phyloP scores from a whole-genome alignment of 2,113 vertebrate genomes.

The Pseudorhombus dupliciocellatus region DNA sequence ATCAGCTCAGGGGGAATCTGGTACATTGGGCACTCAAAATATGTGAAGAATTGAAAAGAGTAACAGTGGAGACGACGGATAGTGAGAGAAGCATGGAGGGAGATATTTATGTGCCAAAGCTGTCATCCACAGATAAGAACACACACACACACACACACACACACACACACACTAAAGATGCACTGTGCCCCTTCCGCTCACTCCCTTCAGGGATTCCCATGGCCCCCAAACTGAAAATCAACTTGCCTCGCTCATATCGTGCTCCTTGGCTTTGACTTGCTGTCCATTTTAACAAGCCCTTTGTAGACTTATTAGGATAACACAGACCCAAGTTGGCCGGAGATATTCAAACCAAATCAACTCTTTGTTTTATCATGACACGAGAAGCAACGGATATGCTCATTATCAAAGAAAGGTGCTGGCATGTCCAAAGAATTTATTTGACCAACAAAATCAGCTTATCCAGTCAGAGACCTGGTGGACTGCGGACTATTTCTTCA shows the following conservation, averaged over 20 bases:
- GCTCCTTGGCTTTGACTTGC: constrained; percentile 59
- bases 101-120: constrained; percentile 55
- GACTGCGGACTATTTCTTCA: constrained; percentile 16
- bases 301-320: constrained; percentile 35
- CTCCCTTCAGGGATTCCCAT: constrained; percentile 49
- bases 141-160: constrained; percentile 15
- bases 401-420: constrained; percentile 4
- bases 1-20: neutral
- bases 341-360: constrained; percentile 32
- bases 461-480: neutral
- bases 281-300: constrained; percentile 67
- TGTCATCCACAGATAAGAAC: constrained; percentile 72
- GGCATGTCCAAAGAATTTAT: neutral
- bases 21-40: constrained; percentile 18
- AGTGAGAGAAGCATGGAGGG: constrained; percentile 14
- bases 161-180: constrained; percentile 16
- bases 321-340: constrained; percentile 31
- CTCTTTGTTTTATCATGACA: constrained; percentile 9
- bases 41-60: constrained; percentile 25
- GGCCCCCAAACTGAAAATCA: constrained; percentile 64
- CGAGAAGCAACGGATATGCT: neutral
- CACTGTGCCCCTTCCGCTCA: constrained; percentile 38
- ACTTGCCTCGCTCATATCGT: constrained; percentile 57
- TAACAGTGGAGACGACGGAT: neutral
- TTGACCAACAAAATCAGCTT: neutral